A percentile compares a stretch with the other conserved stretches of the same genome.
Evolutionary conservation across 2,113 vertebrate genomes (phyloP).

Genomic region (Sialia sialis): DNA sequence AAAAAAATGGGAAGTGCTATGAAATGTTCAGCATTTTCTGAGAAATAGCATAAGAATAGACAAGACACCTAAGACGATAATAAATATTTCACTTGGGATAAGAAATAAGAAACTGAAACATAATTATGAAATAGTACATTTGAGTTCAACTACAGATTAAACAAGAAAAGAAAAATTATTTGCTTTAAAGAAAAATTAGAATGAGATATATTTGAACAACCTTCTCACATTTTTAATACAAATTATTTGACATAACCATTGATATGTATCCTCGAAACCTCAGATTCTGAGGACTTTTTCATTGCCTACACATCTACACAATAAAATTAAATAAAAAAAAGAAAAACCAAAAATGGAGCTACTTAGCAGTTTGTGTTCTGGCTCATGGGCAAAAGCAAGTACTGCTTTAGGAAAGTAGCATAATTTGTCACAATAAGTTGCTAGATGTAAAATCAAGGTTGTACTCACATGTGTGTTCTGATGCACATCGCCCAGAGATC

Average conservation of each 20-base stretch:
- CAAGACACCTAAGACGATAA: background rate
- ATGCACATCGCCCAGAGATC: background rate
- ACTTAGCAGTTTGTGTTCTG: background rate
- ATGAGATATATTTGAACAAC: background rate
- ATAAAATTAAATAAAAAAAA: background rate
- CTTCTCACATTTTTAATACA: background rate
- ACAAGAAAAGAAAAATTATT: background rate
- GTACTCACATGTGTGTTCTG: background rate
- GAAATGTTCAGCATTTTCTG: background rate
- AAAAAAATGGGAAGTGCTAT: background rate
- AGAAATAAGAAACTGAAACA: background rate
- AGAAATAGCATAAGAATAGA: background rate
- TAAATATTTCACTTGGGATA: background rate
- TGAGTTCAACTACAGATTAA: background rate
- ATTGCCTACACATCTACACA: background rate
- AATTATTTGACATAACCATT: background rate
- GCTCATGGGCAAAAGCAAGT: background rate
- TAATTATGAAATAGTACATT: background rate
- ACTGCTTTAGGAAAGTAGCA: rapidly evolving
- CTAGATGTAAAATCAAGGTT: background rate
- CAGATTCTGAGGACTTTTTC: background rate
- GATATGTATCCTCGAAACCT: background rate
- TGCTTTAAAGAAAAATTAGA: background rate
- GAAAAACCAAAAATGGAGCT: background rate
- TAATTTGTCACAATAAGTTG: background rate